Evolutionary conservation across 2,113 vertebrate genomes (phyloP).

Genomic region (Andinoacara biseriatus): DNA sequence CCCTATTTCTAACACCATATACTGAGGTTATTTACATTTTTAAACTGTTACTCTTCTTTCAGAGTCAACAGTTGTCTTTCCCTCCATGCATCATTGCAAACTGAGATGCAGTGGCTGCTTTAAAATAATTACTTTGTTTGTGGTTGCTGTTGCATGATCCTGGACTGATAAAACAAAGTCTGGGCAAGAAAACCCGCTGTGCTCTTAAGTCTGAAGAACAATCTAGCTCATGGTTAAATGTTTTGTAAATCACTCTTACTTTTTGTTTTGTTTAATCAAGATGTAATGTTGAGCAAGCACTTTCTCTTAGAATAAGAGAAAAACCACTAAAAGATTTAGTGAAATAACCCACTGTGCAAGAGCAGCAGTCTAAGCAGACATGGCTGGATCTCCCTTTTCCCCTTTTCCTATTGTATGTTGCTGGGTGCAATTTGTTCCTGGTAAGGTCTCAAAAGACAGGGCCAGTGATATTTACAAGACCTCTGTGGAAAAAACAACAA

Average conservation of each 20-base stretch:
- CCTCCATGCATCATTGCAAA: background rate
- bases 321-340: background rate
- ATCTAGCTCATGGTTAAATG: slow-evolving; percentile 18
- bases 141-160: no score
- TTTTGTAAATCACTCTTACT: slow-evolving; percentile 33
- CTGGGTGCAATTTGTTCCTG: background rate
- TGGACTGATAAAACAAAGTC: background rate
- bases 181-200: slow-evolving; percentile 17
- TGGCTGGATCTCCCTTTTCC: background rate
- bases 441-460: background rate
- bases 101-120: background rate
- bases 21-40: background rate
- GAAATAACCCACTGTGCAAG: background rate
- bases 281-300: slow-evolving; percentile 10
- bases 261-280: slow-evolving; percentile 30
- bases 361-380: no score
- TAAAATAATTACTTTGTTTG: background rate
- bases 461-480: background rate
- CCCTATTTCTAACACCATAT: background rate
- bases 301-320: background rate
- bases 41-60: background rate
- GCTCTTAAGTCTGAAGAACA: slow-evolving; percentile 36
- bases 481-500: background rate
- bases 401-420: background rate
- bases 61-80: background rate